Evolutionary conservation across 2,113 vertebrate species (phyloP).

Genomic region (Rhodinocichla rosea): DNA sequence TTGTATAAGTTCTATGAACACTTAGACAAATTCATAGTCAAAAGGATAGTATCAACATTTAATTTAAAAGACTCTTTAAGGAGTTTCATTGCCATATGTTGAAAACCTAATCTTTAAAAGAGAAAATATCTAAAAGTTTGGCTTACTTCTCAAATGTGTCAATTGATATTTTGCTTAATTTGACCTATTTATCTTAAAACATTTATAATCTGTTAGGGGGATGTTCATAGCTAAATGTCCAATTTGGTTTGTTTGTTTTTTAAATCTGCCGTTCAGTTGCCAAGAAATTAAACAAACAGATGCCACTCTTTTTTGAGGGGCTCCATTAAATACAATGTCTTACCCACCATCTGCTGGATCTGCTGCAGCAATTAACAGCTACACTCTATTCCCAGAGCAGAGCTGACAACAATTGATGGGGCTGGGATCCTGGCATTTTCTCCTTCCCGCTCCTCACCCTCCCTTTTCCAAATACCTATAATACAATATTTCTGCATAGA

Average conservation of each 20-base stretch:
- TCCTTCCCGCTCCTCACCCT: neutral
- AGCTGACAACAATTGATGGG: slow-evolving; percentile 24
- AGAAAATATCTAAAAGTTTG: neutral
- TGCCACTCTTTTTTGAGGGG: slow-evolving; percentile 67
- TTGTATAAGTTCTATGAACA: neutral
- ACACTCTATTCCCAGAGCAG: slow-evolving; percentile 63
- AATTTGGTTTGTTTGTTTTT: slow-evolving; percentile 64
- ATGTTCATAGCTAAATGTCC: slow-evolving; percentile 48
- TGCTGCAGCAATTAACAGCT: slow-evolving; percentile 75
- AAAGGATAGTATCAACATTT: neutral
- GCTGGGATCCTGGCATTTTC: neutral
- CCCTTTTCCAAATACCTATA: neutral
- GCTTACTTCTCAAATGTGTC: neutral
- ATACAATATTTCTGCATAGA: neutral
- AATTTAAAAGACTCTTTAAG: neutral
- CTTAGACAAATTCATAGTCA: neutral
- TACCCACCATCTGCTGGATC: slow-evolving; percentile 73
- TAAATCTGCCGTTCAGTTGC: slow-evolving; percentile 42
- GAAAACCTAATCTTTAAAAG: neutral
- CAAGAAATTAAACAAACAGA: slow-evolving; percentile 78
- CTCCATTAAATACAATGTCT: slow-evolving; percentile 61
- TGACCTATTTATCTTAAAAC: slow-evolving; percentile 66
- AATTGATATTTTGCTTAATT: slow-evolving; percentile 44
- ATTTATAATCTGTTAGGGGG: slow-evolving; percentile 13
- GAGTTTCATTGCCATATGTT: neutral